A percentile compares a stretch with the other conserved stretches of the same genome.
These are phyloP conservation scores for Leptonema lineaticorne DNA, from an alignment of 1,140 invertebrate species.

Conservation along the genomic window DNA sequence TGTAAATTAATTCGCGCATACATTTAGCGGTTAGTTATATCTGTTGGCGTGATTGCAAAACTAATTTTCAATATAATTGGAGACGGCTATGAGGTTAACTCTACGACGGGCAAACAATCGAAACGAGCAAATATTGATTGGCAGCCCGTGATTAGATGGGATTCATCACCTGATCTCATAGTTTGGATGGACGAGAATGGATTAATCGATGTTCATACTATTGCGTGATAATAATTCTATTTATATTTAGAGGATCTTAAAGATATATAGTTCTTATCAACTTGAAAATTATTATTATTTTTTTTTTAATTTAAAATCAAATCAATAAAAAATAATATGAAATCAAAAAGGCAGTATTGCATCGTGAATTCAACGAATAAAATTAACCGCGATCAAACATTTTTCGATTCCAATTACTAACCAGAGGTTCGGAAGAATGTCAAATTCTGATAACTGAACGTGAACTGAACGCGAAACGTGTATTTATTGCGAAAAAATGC, in stretches of 20 bases:
- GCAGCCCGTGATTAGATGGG: neutral
- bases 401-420: constrained; percentile 24
- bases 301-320: too few relatives aligned
- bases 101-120: neutral
- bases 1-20: too few relatives aligned
- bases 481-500: constrained; percentile 11
- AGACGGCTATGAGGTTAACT: neutral
- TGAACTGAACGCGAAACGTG: too few relatives aligned
- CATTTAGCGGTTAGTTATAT: neutral
- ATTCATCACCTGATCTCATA: constrained; percentile 8
- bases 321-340: too few relatives aligned
- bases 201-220: too few relatives aligned
- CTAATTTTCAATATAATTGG: neutral
- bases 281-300: too few relatives aligned
- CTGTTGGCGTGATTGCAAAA: neutral
- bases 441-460: neutral
- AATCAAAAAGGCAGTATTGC: neutral
- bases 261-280: too few relatives aligned
- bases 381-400: neutral
- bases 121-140: constrained; percentile 11
- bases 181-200: too few relatives aligned
- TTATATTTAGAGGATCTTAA: too few relatives aligned
- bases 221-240: too few relatives aligned
- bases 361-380: neutral
- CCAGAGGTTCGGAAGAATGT: neutral